phyloP scores from a whole-genome alignment of 1,140 invertebrate genomes.

The Heliconius eleuchia region DNA sequence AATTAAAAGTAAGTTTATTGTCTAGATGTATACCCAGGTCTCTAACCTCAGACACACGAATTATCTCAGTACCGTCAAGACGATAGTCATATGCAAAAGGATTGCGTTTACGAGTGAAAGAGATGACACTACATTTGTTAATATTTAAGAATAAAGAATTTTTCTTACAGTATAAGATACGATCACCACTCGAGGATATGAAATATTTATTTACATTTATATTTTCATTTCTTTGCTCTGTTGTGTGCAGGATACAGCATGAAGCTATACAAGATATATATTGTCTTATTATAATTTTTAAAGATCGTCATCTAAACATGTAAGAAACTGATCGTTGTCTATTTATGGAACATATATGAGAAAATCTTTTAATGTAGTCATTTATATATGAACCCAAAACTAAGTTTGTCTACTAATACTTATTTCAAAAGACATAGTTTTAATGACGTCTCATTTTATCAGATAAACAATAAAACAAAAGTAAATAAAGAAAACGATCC shows the following conservation, averaged over 20 bases:
- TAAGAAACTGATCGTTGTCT: too few species aligned
- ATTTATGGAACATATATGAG: too few species aligned
- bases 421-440: neutral
- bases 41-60: conserved; percentile 18
- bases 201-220: too few species aligned
- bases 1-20: conserved; percentile 23
- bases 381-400: too few species aligned
- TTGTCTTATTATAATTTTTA: too few species aligned
- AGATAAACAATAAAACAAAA: neutral
- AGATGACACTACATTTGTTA: conserved; percentile 31
- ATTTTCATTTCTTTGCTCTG: too few species aligned
- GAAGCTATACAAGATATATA: too few species aligned
- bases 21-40: conserved; percentile 10
- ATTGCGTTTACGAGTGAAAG: conserved; percentile 9
- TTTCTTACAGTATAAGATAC: neutral
- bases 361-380: too few species aligned
- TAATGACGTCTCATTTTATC: too few species aligned
- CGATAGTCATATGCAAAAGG: neutral
- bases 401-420: neutral
- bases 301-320: too few species aligned
- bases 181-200: too few species aligned
- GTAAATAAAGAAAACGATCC: conserved; percentile 7
- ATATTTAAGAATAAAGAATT: conserved; percentile 22
- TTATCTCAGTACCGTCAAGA: neutral
- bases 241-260: too few species aligned